A percentile compares a stretch with the other conserved stretches of the same genome.
Conservation (phyloP, 2,797 vertebrate genomes). For the Danionella dracula region DNA sequence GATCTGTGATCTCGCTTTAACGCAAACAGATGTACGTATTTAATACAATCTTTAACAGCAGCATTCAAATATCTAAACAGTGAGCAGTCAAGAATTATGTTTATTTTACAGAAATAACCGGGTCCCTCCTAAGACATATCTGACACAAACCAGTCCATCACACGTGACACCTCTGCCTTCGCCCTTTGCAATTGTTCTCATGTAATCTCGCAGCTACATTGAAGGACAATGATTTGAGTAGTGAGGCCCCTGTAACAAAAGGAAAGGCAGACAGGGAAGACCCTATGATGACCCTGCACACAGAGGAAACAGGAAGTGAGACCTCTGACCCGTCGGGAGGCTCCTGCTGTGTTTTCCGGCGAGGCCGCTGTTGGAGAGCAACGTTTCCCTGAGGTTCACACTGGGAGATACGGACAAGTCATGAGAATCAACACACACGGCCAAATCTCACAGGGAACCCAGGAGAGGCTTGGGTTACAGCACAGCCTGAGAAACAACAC, state of each 20-base stretch:
- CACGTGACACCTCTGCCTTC: constrained; percentile 24
- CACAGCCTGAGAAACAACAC: constrained; percentile 41
- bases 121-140: background rate
- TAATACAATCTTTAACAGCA: background rate
- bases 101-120: background rate
- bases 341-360: constrained; percentile 44
- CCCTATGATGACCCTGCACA: constrained; percentile 67
- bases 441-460: constrained; percentile 31
- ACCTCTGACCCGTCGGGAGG: constrained; percentile 59
- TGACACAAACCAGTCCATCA: constrained; percentile 3
- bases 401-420: constrained; percentile 23
- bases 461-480: constrained; percentile 51
- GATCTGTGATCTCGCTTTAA: background rate
- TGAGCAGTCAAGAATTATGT: background rate
- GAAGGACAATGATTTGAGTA: background rate
- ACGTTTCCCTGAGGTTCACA: background rate
- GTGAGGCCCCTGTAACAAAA: constrained; percentile 57
- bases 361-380: constrained; percentile 30
- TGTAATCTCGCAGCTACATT: constrained; percentile 1
- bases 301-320: constrained; percentile 76
- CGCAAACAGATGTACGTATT: background rate
- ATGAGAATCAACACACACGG: constrained; percentile 26
- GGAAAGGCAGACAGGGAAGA: constrained; percentile 61
- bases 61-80: background rate
- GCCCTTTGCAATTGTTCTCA: constrained; percentile 6